Evolutionary conservation across 2,888 invertebrate species (phyloP).

Genomic region (Drosophila stalkeri): DNA sequence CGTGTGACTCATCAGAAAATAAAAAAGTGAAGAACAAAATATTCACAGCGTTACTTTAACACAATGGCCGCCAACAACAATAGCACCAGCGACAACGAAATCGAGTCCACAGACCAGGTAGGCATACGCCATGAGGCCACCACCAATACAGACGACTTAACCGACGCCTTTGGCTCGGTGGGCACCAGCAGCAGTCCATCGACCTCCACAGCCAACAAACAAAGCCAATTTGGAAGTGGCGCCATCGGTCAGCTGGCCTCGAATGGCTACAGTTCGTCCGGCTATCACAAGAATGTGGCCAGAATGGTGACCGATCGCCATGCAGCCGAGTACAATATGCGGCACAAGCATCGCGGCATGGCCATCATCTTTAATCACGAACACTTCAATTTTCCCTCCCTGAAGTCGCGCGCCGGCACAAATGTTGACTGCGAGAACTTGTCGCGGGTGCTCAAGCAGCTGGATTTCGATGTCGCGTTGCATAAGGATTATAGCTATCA

Average conservation of each 20-base stretch:
- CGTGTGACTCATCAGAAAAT: slow-evolving; percentile 67
- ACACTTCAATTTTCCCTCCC: slow-evolving; percentile 89
- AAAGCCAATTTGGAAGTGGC: slow-evolving; percentile 57
- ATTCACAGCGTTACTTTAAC: slow-evolving; percentile 18
- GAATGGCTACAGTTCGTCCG: slow-evolving; percentile 78
- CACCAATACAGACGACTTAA: slow-evolving; percentile 73
- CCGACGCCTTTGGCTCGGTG: slow-evolving; percentile 80
- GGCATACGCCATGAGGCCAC: slow-evolving; percentile 66
- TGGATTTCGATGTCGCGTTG: slow-evolving; percentile 91
- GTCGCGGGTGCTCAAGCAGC: slow-evolving; percentile 87
- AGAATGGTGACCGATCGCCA: slow-evolving; percentile 89
- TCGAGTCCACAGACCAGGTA: slow-evolving; percentile 72
- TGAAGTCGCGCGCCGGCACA: slow-evolving; percentile 92
- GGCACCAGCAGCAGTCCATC: slow-evolving; percentile 38
- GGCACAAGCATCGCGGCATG: slow-evolving; percentile 91
- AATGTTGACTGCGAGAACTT: slow-evolving; percentile 94
- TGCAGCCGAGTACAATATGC: slow-evolving; percentile 94
- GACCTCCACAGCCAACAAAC: slow-evolving; percentile 40
- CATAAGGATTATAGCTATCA: slow-evolving; percentile 89
- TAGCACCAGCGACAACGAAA: slow-evolving; percentile 32
- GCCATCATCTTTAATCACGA: slow-evolving; percentile 97
- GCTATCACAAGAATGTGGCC: slow-evolving; percentile 80
- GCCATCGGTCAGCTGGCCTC: slow-evolving; percentile 79
- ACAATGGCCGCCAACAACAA: slow-evolving; percentile 61
- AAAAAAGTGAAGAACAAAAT: slow-evolving; percentile 23